A percentile compares a stretch with the other conserved stretches of the same genome.
phyloP scores from a whole-genome alignment of 2,888 invertebrate species.

The Rhagophthalmus giganteus region DNA sequence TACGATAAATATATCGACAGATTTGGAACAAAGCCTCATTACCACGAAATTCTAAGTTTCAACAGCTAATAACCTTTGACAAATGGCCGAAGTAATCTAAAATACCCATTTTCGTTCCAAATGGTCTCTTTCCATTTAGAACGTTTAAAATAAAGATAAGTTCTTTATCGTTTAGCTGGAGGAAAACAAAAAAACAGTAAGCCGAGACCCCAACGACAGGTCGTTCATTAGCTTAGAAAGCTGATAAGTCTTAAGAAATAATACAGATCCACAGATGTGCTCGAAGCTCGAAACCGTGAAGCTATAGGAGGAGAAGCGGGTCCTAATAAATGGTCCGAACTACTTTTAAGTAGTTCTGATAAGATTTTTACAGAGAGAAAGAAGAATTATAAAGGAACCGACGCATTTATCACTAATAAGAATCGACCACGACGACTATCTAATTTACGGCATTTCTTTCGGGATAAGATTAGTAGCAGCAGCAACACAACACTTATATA shows the following conservation, averaged over 20 bases:
- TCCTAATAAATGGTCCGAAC: slow-evolving; percentile 33
- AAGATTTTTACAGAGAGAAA: slow-evolving; percentile 26
- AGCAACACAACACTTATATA: no score
- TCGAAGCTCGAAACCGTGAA: background rate
- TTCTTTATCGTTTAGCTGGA: slow-evolving; percentile 33
- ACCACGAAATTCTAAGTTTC: slow-evolving; percentile 20
- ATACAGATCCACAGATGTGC: slow-evolving; percentile 33
- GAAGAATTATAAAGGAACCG: slow-evolving; percentile 7
- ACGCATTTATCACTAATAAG: slow-evolving; percentile 3
- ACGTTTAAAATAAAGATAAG: slow-evolving; percentile 34
- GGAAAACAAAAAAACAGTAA: slow-evolving; percentile 34
- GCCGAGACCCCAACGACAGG: slow-evolving; percentile 36
- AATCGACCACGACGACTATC: slow-evolving; percentile 3
- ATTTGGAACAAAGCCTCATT: slow-evolving; percentile 6
- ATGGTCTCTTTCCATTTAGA: slow-evolving; percentile 24
- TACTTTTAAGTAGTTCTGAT: slow-evolving; percentile 36
- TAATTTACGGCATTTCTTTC: background rate
- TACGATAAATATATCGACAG: no score
- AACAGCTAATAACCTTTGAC: slow-evolving; percentile 27
- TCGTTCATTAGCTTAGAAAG: slow-evolving; percentile 38
- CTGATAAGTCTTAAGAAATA: slow-evolving; percentile 36
- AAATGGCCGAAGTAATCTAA: slow-evolving; percentile 25
- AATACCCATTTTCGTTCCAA: slow-evolving; percentile 22
- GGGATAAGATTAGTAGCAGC: background rate
- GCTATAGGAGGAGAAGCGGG: slow-evolving; percentile 12